Evolutionary conservation across 2,113 vertebrate genomes (phyloP).

Genomic region (Gobiocypris rarus): DNA sequence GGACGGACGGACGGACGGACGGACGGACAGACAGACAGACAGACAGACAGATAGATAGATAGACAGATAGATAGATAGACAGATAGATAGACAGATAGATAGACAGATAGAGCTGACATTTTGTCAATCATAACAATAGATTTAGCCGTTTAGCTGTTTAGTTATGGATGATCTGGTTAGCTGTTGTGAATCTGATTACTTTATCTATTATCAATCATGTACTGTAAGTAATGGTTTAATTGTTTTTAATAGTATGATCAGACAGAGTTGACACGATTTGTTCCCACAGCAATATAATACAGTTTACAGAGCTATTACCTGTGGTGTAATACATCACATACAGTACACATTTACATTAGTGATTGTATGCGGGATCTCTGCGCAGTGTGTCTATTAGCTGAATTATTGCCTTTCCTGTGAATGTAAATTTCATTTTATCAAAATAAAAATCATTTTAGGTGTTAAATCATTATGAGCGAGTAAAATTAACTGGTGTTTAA

Average conservation of each 20-base stretch:
- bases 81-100: too few relatives aligned
- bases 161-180: neutral
- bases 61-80: too few relatives aligned
- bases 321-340: neutral
- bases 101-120: too few relatives aligned
- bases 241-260: conserved; percentile 1
- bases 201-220: neutral
- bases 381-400: neutral
- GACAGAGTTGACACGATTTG: neutral
- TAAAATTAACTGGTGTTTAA: neutral
- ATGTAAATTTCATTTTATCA: neutral
- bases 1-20: neutral
- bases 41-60: too few relatives aligned
- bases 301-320: neutral
- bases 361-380: neutral
- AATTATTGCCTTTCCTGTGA: neutral
- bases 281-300: neutral
- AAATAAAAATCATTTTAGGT: neutral
- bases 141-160: too few relatives aligned
- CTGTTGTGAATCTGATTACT: neutral
- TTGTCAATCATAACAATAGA: too few relatives aligned
- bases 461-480: neutral
- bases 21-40: neutral
- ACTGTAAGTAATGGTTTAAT: neutral
- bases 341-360: neutral